Percentiles rank a stretch among this genome's conserved stretches.
phyloP scores from a whole-genome alignment of 2,113 vertebrate genomes.

The Phyllostomus discolor region DNA sequence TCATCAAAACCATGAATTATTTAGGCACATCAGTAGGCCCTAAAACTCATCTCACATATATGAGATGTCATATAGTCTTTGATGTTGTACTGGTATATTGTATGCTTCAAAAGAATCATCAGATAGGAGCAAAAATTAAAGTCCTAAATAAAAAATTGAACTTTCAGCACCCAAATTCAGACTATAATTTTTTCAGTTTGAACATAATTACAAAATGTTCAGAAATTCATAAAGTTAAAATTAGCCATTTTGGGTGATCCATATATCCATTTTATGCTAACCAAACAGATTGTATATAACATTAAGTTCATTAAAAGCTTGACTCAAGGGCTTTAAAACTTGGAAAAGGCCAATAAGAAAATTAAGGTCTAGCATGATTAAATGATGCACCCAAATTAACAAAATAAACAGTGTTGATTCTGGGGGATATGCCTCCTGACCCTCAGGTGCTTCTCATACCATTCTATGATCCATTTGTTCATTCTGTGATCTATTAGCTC shows the following conservation, averaged over 20 bases:
- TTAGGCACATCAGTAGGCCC: constrained; percentile 22
- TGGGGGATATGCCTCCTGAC: neutral
- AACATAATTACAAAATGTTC: neutral
- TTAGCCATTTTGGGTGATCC: neutral
- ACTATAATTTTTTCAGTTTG: constrained; percentile 10
- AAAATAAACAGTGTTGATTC: neutral
- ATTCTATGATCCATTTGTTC: neutral
- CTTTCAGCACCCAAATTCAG: neutral
- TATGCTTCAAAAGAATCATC: constrained; percentile 38
- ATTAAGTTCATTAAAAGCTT: constrained; percentile 12
- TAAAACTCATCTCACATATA: constrained; percentile 42
- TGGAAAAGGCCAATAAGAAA: neutral
- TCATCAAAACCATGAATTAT: constrained; percentile 52
- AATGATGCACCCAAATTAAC: neutral
- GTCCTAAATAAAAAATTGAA: constrained; percentile 2
- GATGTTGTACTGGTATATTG: constrained; percentile 16
- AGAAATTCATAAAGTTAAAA: constrained; percentile 21
- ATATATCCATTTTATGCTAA: neutral
- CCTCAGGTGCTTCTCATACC: too few species aligned
- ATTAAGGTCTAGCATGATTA: neutral
- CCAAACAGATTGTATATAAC: neutral
- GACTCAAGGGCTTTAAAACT: neutral
- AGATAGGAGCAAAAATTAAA: neutral
- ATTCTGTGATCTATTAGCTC: neutral
- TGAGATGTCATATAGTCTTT: neutral